Percentiles rank a stretch among this genome's conserved stretches.
Evolutionary conservation across 2,888 invertebrate species (phyloP).

Genomic region (Drepana falcataria): DNA sequence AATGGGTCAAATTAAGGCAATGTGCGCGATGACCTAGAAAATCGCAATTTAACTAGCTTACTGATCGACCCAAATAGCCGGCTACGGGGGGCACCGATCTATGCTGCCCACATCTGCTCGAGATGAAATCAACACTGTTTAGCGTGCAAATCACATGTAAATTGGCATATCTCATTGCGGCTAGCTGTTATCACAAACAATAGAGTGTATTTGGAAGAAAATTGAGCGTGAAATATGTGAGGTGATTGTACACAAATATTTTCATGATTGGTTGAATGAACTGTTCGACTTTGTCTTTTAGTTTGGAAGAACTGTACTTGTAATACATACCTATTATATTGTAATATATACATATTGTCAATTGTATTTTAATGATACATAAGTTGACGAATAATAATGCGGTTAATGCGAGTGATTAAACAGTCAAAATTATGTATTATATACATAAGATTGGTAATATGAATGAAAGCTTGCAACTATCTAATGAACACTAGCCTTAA

Average conservation of each 20-base stretch:
- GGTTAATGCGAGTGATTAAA: no score
- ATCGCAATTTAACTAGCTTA: not conserved
- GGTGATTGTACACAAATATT: not conserved
- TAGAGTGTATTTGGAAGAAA: not conserved
- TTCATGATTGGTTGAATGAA: constrained; percentile 1
- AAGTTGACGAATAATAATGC: no score
- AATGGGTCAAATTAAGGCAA: constrained; percentile 2
- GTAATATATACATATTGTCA: no score
- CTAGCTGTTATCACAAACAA: not conserved
- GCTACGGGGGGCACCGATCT: not conserved
- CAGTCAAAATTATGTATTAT: no score
- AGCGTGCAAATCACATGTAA: not conserved
- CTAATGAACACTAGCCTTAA: no score
- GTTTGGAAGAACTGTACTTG: no score
- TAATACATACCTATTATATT: no score
- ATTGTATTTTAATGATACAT: no score
- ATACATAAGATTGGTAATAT: no score
- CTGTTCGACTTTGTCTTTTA: not conserved
- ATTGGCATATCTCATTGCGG: not conserved
- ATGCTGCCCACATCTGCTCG: not conserved
- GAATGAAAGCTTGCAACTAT: no score
- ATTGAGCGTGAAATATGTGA: not conserved
- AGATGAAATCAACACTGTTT: not conserved
- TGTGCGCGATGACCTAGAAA: not conserved
- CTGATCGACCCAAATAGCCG: not conserved